phyloP scores from a whole-genome alignment of 2,797 vertebrate species.

The Leucoraja ocellata region DNA sequence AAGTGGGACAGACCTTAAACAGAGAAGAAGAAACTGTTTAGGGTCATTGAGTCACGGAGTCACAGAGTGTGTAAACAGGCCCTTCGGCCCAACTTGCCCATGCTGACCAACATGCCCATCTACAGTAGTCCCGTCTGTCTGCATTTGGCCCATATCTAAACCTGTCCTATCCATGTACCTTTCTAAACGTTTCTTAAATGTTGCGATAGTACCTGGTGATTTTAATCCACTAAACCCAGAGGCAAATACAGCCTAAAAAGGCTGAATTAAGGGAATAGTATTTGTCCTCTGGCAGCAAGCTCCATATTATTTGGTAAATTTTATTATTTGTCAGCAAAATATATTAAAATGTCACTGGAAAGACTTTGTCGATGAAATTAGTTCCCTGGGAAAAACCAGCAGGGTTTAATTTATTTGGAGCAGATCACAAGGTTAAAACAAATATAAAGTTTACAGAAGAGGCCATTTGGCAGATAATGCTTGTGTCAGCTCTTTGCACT shows the following conservation, averaged over 20 bases:
- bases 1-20: too few species aligned
- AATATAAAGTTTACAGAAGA: slow-evolving; percentile 1
- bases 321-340: slow-evolving; percentile 24
- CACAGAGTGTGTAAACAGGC: too few species aligned
- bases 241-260: too few species aligned
- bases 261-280: neutral
- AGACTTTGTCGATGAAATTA: neutral
- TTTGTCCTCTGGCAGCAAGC: neutral
- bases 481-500: neutral
- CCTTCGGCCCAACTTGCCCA: too few species aligned
- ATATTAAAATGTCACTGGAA: neutral
- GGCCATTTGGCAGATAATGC: neutral
- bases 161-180: too few species aligned
- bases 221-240: neutral
- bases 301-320: neutral
- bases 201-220: too few species aligned
- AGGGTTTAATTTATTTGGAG: neutral
- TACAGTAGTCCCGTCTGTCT: too few species aligned
- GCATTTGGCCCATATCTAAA: too few species aligned
- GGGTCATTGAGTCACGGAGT: too few species aligned
- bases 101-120: too few species aligned
- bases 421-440: slow-evolving; percentile 29
- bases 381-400: neutral
- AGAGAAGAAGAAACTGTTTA: too few species aligned
- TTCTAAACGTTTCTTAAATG: too few species aligned